Base-by-base conservation (phyloP, 2,888 invertebrate genomes). In the Euphydryas editha region DNA sequence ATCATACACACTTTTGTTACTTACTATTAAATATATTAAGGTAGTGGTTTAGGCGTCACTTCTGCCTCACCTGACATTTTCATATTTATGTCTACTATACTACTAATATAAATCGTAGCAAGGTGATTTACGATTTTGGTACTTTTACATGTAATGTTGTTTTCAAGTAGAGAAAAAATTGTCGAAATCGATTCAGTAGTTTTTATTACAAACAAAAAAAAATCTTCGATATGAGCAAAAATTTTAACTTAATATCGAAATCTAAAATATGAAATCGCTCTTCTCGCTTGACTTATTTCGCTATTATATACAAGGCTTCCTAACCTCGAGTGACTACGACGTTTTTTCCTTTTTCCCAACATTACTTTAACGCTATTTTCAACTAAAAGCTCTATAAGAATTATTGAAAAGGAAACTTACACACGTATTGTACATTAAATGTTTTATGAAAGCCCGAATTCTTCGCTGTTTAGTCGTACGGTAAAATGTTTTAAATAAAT, bases 261-360 rank as follows among this genome's bases (percentile, higher is more conserved):
- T n/a, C n/a, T 20, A 46, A 46, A 46, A 21, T 39, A 13, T 39
- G 2, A 44, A 44, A n/a, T 15, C 49, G 49, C 49, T 15, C 8
- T 24, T 24, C 15, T 21, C 49, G 15, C n/a, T 7, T 51, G 15
- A 51, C 49, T 51, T 51, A 7, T 15, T 24, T 1, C 24, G 6
- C 0, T 5, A 24, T 51, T 51, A 24, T 51, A 15, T 24, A 21
- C 21, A 51, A 13, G 49, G 20, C 49, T 54, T 56, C 13, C 56
- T 37, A 56, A 11, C 18, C 56, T 20, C 56, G 37, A 61, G 54
- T 61, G 61, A 51, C 61, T 54, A 37, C 61, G 54, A 61, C 54
- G 1, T 42, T 54, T 42, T 18, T 61, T 61, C 54, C 61, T 42
- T 54, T 51, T 24, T 7, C 49, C n/a, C 15, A 21, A 21, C 21